phyloP scores from a whole-genome alignment of 1,140 invertebrate genomes.

The Ceratosolen solmsi region DNA sequence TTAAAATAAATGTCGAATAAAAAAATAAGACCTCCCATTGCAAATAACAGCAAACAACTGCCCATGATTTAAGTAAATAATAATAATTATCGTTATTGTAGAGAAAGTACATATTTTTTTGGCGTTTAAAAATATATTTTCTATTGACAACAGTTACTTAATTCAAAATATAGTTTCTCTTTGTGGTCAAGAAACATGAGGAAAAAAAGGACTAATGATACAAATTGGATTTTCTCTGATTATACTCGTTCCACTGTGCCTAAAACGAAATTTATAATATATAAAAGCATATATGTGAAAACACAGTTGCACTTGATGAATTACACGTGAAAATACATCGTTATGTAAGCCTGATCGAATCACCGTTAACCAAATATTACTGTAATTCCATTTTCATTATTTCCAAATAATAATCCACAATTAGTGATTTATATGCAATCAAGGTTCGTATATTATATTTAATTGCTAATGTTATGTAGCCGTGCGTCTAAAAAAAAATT shows the following conservation, averaged over 20 bases:
- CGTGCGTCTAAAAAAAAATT: not conserved
- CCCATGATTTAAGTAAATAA: not conserved
- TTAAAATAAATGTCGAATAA: no score
- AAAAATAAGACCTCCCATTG: no score
- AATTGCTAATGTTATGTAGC: not conserved
- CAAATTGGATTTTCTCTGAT: conserved; percentile 8
- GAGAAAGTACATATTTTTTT: not conserved
- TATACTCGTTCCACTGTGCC: no score
- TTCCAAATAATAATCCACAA: not conserved
- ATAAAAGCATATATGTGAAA: conserved; percentile 52
- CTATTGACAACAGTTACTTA: conserved; percentile 1
- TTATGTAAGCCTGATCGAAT: conserved; percentile 29
- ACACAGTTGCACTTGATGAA: not conserved
- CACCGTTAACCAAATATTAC: not conserved
- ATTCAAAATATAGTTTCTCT: conserved; percentile 15
- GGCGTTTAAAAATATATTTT: not conserved
- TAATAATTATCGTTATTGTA: not conserved
- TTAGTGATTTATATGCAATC: no score
- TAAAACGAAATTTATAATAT: no score
- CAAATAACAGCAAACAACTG: no score
- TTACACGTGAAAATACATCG: not conserved
- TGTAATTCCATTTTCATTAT: not conserved
- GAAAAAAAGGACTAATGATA: conserved; percentile 13
- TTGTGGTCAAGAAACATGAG: conserved; percentile 4
- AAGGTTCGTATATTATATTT: no score